phyloP scores from a whole-genome alignment of 2,888 invertebrate species.

The Trichopria drosophilae region DNA sequence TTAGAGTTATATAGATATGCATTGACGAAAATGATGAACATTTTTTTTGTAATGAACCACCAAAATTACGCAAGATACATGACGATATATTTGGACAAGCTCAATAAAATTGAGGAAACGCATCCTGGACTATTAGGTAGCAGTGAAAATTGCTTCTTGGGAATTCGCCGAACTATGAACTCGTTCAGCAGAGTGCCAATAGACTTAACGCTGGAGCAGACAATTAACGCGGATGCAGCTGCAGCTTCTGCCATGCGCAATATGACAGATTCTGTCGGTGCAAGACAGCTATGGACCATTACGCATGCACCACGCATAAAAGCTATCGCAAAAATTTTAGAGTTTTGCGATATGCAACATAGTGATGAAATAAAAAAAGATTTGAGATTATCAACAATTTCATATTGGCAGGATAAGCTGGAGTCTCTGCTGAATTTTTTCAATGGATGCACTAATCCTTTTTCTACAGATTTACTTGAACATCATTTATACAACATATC shows the following conservation, averaged over 20 bases:
- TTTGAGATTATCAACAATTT: not conserved
- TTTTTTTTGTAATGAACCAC: conserved; percentile 30
- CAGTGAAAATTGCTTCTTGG: conserved; percentile 25
- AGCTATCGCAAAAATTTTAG: not conserved
- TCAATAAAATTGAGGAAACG: conserved; percentile 16
- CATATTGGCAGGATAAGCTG: not conserved
- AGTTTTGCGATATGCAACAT: not conserved
- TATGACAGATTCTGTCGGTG: no score
- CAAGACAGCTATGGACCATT: conserved; percentile 7
- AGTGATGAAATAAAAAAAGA: not conserved
- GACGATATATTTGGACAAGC: conserved; percentile 21
- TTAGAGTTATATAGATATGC: conserved; percentile 14
- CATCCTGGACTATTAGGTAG: conserved; percentile 23
- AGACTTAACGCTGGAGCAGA: conserved; percentile 35
- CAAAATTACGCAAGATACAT: conserved; percentile 27
- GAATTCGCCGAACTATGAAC: conserved; percentile 27
- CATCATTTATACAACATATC: no score
- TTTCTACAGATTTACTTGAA: no score
- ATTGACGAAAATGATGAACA: conserved; percentile 25
- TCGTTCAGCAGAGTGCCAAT: conserved; percentile 30
- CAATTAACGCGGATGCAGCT: conserved; percentile 36
- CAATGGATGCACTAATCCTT: not conserved
- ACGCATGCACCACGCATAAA: not conserved
- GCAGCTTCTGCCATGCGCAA: no score
- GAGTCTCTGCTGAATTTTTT: conserved; percentile 11